A percentile compares a stretch with the other conserved stretches of the same genome.
phyloP scores from a whole-genome alignment of 2,113 vertebrate species.

The Argyrosomus japonicus region DNA sequence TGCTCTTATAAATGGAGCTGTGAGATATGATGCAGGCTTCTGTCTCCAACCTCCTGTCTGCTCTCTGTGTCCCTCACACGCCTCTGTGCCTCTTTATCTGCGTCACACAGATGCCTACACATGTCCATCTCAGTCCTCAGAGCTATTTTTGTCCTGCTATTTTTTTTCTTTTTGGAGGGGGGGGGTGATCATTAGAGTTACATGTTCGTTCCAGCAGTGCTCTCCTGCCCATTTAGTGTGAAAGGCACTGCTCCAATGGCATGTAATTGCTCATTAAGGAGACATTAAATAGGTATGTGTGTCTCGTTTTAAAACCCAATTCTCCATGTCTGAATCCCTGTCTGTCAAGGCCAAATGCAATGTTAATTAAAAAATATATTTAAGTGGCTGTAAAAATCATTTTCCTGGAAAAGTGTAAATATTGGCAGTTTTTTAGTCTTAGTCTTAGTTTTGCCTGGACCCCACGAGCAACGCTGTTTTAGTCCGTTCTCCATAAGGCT shows the following conservation, averaged over 20 bases:
- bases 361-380: background rate
- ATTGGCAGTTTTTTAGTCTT: no score
- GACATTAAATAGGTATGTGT: background rate
- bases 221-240: conserved; percentile 26
- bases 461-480: no score
- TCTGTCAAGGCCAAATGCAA: background rate
- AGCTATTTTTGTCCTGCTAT: conserved; percentile 17
- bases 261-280: conserved; percentile 45
- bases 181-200: background rate
- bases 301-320: background rate
- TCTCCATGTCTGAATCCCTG: conserved; percentile 10
- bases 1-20: conserved; percentile 12
- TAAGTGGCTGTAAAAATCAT: background rate
- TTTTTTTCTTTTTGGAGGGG: background rate
- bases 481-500: no score
- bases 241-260: conserved; percentile 16
- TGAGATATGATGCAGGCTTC: background rate
- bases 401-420: background rate
- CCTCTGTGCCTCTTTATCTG: conserved; percentile 1
- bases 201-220: background rate
- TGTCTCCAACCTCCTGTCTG: no score
- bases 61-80: background rate
- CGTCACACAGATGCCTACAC: conserved; percentile 2
- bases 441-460: no score
- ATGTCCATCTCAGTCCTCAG: background rate